Evolutionary conservation across 1,140 invertebrate species (phyloP), one percentile per base, ranked within the genome.

Genomic region (Wasmannia auropunctata): DNA sequence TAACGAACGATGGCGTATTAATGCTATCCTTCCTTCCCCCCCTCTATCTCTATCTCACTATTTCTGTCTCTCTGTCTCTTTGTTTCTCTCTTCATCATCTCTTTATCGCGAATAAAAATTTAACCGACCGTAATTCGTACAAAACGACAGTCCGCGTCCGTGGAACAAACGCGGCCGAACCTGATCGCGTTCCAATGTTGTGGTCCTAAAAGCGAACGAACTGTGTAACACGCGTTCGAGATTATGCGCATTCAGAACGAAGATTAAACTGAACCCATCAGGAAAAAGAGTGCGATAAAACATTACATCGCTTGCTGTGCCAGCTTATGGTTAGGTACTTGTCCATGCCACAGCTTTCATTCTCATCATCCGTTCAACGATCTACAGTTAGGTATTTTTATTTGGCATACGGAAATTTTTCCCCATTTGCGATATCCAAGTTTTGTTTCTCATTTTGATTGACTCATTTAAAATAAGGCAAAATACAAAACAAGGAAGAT

Each of bases 221-320:
- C n/a, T 43, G 65, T 79, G n/a, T 67, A 79, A 79, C n/a, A 31
- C 25, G 6, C 34, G 70, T 22, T 63, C 40, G 76, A 84, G 80
- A 88, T 88, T 79, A 74, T 72, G 25, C 22, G 49, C 22, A 69
- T 85, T 77, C 40, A 28, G 34, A 72, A 31, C 63, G 63, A 72
- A 87, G 86, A 88, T 88, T 87, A 74, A 88, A 62, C 34, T 40
- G 81, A 31, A 19, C 22, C 22, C 49, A 56, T 4, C 25, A 22
- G 72, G 58, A 83, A 88, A 88, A 88, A 88, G 43, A 56, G 56
- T 65, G 46, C 49, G 72, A 85, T 77, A 40, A 69, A 87, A 88
- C 51, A 58, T 70, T 84, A 34, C 54, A 10, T 37, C 62, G 60
- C 37, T 72, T 69, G 56, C 49, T 22, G 63, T 10, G 72, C 8